phyloP scores from a whole-genome alignment of 1,140 invertebrate genomes.

The Brachionus rotundiformis region DNA sequence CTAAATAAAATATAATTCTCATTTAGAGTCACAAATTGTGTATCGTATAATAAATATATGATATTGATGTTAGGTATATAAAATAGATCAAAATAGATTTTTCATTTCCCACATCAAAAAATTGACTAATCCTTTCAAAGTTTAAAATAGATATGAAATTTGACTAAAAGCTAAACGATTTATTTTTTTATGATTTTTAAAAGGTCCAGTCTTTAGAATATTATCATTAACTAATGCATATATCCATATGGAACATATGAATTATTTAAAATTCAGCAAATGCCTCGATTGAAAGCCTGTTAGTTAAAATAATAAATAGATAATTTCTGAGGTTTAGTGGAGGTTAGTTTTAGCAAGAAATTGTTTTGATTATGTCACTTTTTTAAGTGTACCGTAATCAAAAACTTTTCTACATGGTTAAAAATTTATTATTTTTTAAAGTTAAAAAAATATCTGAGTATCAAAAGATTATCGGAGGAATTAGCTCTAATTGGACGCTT shows the following conservation, averaged over 20 bases:
- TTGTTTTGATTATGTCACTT: not conserved
- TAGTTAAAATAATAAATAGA: not conserved
- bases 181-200: not conserved
- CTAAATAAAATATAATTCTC: not conserved
- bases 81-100: not conserved
- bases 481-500: not conserved
- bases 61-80: not conserved
- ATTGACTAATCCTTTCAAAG: not conserved
- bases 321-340: too few species aligned
- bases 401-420: not conserved
- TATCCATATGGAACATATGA: not conserved
- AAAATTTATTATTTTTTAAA: too few species aligned
- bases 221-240: too few species aligned
- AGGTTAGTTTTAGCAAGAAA: not conserved
- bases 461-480: constrained; percentile 30
- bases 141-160: not conserved
- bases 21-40: not conserved
- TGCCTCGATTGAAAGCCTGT: too few species aligned
- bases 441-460: not conserved
- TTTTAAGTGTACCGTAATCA: not conserved
- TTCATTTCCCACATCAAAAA: not conserved
- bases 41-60: not conserved
- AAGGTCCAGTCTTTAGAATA: too few species aligned
- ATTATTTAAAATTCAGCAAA: not conserved
- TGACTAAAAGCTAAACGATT: not conserved